Percentiles rank a stretch among this genome's conserved stretches.
These are phyloP conservation scores for Epizoanthus rinbou DNA, from an alignment of 92 coral and sea anemone species.

Conservation along the genomic window DNA sequence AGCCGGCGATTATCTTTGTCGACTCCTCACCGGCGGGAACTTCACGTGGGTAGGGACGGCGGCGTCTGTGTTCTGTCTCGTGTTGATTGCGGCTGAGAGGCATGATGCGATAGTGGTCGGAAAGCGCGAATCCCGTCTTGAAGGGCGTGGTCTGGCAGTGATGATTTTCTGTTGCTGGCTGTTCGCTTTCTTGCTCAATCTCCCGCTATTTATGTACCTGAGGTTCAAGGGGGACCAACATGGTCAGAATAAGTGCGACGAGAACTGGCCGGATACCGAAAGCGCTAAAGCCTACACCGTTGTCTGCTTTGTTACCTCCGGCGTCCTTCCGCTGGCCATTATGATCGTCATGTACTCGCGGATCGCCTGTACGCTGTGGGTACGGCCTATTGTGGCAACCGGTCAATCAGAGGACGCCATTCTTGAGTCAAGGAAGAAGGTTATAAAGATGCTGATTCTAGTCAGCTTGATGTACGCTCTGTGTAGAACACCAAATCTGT, in stretches of 20 bases:
- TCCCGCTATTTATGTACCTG: slow-evolving; percentile 35
- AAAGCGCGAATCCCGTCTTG: slow-evolving; percentile 33
- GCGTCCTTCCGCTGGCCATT: slow-evolving; percentile 64
- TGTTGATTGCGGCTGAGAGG: slow-evolving; percentile 33
- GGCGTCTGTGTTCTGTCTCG: slow-evolving; percentile 37
- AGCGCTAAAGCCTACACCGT: slow-evolving; percentile 59
- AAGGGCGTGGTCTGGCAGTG: slow-evolving; percentile 24
- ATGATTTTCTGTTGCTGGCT: slow-evolving; percentile 32
- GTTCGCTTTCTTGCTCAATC: slow-evolving; percentile 34
- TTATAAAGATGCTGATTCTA: slow-evolving; percentile 67
- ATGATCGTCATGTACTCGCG: slow-evolving; percentile 64
- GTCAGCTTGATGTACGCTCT: slow-evolving; percentile 64
- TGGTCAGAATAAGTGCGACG: slow-evolving; percentile 33
- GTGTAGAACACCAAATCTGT: slow-evolving; percentile 74
- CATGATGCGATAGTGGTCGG: slow-evolving; percentile 30
- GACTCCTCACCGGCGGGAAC: slow-evolving; percentile 33
- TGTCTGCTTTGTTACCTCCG: slow-evolving; percentile 61
- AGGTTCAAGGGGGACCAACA: slow-evolving; percentile 19
- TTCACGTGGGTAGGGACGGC: slow-evolving; percentile 47
- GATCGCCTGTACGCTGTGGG: slow-evolving; percentile 69
- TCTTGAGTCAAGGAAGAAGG: slow-evolving; percentile 58
- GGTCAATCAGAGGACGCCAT: slow-evolving; percentile 54
- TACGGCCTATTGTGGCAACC: slow-evolving; percentile 46
- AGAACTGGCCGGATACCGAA: slow-evolving; percentile 17
- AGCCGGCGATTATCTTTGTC: slow-evolving; percentile 20